A percentile compares a stretch with the other conserved stretches of the same genome.
These are phyloP conservation scores for Xerus inauris DNA, from an alignment of 2,113 vertebrate genomes.

Conservation along the genomic window DNA sequence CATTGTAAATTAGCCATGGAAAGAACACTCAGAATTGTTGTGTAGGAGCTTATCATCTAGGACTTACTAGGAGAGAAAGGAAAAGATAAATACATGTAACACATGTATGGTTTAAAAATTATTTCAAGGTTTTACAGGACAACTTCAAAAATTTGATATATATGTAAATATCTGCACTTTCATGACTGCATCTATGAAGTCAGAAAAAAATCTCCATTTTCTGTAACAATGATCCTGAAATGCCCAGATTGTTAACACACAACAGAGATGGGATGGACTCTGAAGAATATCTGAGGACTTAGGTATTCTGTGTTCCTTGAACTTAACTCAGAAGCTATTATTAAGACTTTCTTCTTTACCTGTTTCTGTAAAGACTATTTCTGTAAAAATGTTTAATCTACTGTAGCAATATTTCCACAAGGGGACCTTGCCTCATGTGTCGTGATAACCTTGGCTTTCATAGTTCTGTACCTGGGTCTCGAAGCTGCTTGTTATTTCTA, in stretches of 20 bases:
- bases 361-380: slow-evolving; percentile 49
- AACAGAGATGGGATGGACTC: neutral
- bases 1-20: neutral
- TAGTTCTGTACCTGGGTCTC: slow-evolving; percentile 28
- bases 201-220: neutral
- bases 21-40: neutral
- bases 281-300: neutral
- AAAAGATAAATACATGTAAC: neutral
- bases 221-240: neutral
- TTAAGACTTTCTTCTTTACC: slow-evolving; percentile 27
- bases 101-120: neutral
- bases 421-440: neutral
- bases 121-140: neutral
- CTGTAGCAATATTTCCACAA: neutral
- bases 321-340: neutral
- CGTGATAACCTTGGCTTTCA: neutral
- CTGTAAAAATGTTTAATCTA: slow-evolving; percentile 37
- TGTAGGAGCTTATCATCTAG: neutral
- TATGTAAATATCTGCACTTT: neutral
- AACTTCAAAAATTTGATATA: neutral
- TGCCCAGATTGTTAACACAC: neutral
- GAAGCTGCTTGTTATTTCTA: slow-evolving; percentile 41
- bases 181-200: neutral
- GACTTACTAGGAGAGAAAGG: neutral
- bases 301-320: slow-evolving; percentile 38